Base-by-base conservation (phyloP, 2,797 vertebrate genomes). In the Champsocephalus gunnari region DNA sequence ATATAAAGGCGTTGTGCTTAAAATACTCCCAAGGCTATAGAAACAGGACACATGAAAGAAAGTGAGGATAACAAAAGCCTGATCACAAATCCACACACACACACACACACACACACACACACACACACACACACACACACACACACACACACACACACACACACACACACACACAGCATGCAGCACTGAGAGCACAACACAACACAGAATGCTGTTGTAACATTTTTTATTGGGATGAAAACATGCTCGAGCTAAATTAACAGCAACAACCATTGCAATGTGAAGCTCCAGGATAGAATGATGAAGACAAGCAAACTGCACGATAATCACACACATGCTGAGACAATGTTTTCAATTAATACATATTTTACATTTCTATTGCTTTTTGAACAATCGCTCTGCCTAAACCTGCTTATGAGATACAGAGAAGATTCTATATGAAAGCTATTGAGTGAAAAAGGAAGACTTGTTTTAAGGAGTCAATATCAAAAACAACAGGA, bases 141-240 rank as follows among this genome's bases (percentile, higher is more conserved):
- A 28, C 47, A 66, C 61, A 17, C 47, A 49, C 19, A 56, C 13
- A 65, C 57, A 28, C 28, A 28, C 28, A 28, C 28, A 28, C 28
- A 28, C 28, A 28, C 28, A 28, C 28, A 28, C 28, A 28, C 28
- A 21, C 21, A 34, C 50, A 63, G 58, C 71, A 73, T 70, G 83
- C 81, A 67, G 55, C 68, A 34, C 73, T 71, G 38, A 80, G 34
- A 74, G 66, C 65, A 66, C 32, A 75, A 82, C 71, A 73, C 69
- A 66, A 81, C 59, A 49, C 56, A 16, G 24, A 66, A 62, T 58
- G 59, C 51, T 49, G 49, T 68, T 43, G 47, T 66, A 81, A 76
- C 49, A 24, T 71, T 93, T 92, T 89, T 92, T 89, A 92, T 92
- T 91, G 62, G 61, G 56, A 77, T 87, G 57, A 72, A 67, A 84